Evolutionary conservation across 2,888 invertebrate genomes (phyloP).

Genomic region (Hemithea aestivaria): DNA sequence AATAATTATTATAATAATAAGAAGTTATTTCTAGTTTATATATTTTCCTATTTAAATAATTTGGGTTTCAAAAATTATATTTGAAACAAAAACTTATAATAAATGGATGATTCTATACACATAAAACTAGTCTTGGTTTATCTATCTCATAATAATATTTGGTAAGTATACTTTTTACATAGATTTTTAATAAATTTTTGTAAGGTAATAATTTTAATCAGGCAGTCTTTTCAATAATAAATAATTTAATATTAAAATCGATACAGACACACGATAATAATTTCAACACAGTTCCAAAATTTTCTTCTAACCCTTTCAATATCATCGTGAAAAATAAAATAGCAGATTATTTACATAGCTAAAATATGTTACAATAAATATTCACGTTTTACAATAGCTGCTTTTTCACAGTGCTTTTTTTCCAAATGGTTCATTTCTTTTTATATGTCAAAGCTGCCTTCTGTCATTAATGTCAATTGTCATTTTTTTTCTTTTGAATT

Average conservation of each 20-base stretch:
- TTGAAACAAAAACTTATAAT: too few relatives aligned
- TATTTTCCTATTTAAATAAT: background rate
- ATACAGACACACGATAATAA: slow-evolving; percentile 7
- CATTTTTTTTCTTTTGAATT: too few relatives aligned
- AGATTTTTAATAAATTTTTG: background rate
- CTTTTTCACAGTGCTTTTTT: too few relatives aligned
- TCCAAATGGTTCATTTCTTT: too few relatives aligned
- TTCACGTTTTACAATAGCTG: slow-evolving; percentile 1
- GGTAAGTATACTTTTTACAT: background rate
- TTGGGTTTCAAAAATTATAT: background rate
- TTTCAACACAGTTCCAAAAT: slow-evolving; percentile 15
- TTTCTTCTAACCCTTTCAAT: too few relatives aligned
- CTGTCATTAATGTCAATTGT: too few relatives aligned
- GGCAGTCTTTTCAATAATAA: slow-evolving; percentile 34
- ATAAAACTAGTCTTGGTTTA: too few relatives aligned
- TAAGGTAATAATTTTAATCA: slow-evolving; percentile 19
- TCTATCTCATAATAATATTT: too few relatives aligned
- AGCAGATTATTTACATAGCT: slow-evolving; percentile 8
- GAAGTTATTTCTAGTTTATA: too few relatives aligned
- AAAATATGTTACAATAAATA: slow-evolving; percentile 3
- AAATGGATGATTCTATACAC: too few relatives aligned
- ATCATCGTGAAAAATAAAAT: slow-evolving; percentile 14
- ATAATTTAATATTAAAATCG: slow-evolving; percentile 15
- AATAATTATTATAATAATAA: slow-evolving; percentile 1
- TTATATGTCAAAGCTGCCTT: too few relatives aligned